phyloP scores from a whole-genome alignment of 1,140 invertebrate genomes.

The Atta colombica region DNA sequence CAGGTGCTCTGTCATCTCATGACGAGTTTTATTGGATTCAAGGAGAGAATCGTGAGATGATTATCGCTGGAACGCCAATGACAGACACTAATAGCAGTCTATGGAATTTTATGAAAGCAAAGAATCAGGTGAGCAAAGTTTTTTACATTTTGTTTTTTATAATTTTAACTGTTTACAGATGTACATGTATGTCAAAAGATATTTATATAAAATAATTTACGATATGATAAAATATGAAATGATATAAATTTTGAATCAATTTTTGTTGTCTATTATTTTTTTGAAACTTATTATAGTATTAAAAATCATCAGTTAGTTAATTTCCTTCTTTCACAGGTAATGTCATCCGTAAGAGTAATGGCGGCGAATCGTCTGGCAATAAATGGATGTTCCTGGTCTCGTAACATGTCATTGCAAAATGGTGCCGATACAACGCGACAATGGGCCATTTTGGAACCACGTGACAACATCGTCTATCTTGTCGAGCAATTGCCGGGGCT shows the following conservation, averaged over 20 bases:
- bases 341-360: constrained; percentile 93
- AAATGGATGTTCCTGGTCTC: constrained; percentile 91
- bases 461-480: constrained; percentile 88
- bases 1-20: constrained; percentile 94
- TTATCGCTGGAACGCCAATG: constrained; percentile 88
- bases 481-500: constrained; percentile 94
- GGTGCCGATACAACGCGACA: constrained; percentile 95
- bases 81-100: constrained; percentile 72
- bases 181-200: neutral
- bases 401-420: constrained; percentile 89
- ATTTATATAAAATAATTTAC: neutral
- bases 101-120: constrained; percentile 73
- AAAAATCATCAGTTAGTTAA: neutral
- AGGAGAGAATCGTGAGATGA: constrained; percentile 87
- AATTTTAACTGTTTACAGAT: constrained; percentile 7
- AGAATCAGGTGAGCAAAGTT: constrained; percentile 73
- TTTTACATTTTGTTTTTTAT: neutral
- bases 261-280: neutral
- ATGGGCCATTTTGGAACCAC: constrained; percentile 94
- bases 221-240: neutral
- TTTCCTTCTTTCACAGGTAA: constrained; percentile 86
- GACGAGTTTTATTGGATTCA: constrained; percentile 94
- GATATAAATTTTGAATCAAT: neutral
- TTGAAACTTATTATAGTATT: neutral
- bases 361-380: constrained; percentile 94